A percentile compares a stretch with the other conserved stretches of the same genome.
Evolutionary conservation across 2,113 vertebrate species (phyloP).

Genomic region (Ceyx melanurus): DNA sequence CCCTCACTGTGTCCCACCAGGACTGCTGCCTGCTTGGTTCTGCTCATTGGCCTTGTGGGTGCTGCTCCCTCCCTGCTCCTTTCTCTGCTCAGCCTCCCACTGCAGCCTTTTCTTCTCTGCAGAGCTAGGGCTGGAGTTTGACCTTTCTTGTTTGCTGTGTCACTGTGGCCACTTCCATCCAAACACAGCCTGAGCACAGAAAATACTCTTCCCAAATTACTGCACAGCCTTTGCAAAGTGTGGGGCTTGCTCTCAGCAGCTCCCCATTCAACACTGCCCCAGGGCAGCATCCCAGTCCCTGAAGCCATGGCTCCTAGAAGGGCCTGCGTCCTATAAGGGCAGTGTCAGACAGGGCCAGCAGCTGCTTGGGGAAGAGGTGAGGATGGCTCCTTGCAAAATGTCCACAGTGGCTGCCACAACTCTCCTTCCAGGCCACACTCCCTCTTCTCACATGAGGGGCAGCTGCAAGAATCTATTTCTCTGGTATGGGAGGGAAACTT

Average conservation of each 20-base stretch:
- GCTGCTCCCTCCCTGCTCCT: neutral
- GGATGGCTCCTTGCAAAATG: neutral
- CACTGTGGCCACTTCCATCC: neutral
- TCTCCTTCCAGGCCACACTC: neutral
- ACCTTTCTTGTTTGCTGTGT: neutral
- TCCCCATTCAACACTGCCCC: neutral
- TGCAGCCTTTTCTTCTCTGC: neutral
- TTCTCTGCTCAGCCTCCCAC: neutral
- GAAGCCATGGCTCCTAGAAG: neutral
- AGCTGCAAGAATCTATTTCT: neutral
- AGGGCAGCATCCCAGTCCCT: neutral
- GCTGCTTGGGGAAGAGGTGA: neutral
- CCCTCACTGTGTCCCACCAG: neutral
- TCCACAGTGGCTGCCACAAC: rapidly evolving
- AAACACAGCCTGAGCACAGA: neutral
- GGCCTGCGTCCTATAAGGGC: neutral
- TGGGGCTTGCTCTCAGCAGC: neutral
- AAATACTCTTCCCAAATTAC: neutral
- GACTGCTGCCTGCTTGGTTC: neutral
- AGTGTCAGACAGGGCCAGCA: neutral
- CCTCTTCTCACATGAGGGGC: rapidly evolving
- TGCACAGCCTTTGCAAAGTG: neutral
- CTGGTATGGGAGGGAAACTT: neutral
- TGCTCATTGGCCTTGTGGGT: rapidly evolving
- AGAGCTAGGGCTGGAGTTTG: neutral